Evolutionary conservation across 2,888 invertebrate species (phyloP).

Genomic region (Barypeithes pellucidus): DNA sequence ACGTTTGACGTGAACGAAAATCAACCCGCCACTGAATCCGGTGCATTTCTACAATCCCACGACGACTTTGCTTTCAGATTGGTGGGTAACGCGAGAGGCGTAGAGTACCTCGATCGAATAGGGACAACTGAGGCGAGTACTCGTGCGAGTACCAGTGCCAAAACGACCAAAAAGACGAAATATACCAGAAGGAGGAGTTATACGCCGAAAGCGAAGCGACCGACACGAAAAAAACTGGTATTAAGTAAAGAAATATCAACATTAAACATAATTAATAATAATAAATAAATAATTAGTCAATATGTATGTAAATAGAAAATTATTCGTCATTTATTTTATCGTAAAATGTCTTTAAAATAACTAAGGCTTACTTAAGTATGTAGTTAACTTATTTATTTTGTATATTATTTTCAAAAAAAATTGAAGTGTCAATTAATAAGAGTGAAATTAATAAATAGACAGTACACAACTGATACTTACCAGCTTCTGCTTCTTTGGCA

Average conservation of each 20-base stretch:
- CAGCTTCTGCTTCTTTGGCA: conserved; percentile 86
- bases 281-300: no score
- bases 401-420: background rate
- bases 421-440: background rate
- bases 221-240: conserved; percentile 41
- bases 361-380: no score
- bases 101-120: conserved; percentile 61
- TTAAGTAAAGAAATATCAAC: background rate
- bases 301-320: background rate
- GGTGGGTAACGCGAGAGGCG: conserved; percentile 68
- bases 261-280: no score
- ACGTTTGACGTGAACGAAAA: background rate
- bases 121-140: conserved; percentile 32
- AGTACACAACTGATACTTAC: conserved; percentile 73
- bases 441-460: no score
- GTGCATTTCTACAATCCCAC: conserved; percentile 44
- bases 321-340: background rate
- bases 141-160: conserved; percentile 39
- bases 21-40: background rate
- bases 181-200: conserved; percentile 59
- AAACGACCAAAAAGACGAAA: conserved; percentile 56
- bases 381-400: conserved; percentile 15
- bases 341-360: no score
- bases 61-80: conserved; percentile 67
- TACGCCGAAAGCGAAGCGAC: conserved; percentile 52